Percentiles rank a stretch among this genome's conserved stretches.
phyloP scores from a whole-genome alignment of 1,140 invertebrate genomes.

The Drosophila kurseongensis region DNA sequence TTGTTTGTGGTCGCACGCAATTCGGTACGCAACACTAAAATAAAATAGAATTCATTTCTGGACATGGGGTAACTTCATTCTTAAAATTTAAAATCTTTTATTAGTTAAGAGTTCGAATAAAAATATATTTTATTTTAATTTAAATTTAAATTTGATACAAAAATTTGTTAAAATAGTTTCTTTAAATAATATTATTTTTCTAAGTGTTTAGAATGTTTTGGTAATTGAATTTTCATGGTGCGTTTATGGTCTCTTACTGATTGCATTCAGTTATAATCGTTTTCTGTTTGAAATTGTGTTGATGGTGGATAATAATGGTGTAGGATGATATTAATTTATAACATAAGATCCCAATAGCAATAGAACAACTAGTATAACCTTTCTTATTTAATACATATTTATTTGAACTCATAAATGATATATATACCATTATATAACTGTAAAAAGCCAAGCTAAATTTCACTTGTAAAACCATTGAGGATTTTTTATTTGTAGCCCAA shows the following conservation, averaged over 20 bases:
- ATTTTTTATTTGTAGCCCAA: neutral
- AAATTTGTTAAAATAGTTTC: neutral
- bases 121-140: no score
- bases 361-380: neutral
- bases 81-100: neutral
- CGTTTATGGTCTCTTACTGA: neutral
- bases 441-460: no score
- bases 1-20: constrained; percentile 55
- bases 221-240: constrained; percentile 26
- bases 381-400: no score
- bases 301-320: constrained; percentile 9
- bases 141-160: no score
- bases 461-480: neutral
- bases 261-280: constrained; percentile 5
- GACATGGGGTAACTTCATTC: neutral
- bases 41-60: neutral
- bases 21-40: constrained; percentile 3
- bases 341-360: neutral
- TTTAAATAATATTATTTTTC: neutral
- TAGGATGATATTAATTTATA: neutral
- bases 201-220: neutral
- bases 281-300: constrained; percentile 19
- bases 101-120: no score
- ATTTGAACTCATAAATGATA: no score
- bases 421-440: no score